Evolutionary conservation across 2,888 invertebrate genomes (phyloP).

Genomic region (Temnothorax rugatulus): DNA sequence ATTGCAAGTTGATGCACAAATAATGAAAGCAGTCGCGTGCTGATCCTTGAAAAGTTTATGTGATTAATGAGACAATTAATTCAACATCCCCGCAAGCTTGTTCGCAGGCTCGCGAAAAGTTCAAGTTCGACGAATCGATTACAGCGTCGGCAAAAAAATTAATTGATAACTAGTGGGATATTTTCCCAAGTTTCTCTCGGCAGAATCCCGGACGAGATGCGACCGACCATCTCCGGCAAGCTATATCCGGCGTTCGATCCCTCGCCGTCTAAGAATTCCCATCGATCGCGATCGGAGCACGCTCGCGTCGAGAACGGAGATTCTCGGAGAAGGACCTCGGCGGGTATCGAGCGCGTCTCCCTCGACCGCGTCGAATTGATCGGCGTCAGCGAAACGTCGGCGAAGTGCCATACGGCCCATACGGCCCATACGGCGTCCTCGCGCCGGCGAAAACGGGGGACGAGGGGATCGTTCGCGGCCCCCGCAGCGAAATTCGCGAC

Average conservation of each 20-base stretch:
- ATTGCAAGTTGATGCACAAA: not conserved
- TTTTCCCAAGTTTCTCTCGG: no score
- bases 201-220: not conserved
- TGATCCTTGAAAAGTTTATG: not conserved
- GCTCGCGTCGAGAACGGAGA: not conserved
- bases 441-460: not conserved
- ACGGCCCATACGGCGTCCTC: not conserved
- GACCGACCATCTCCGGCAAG: not conserved
- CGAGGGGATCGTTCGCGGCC: no score
- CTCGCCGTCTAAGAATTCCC: not conserved
- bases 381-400: not conserved
- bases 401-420: constrained; percentile 1
- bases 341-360: not conserved
- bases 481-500: not conserved
- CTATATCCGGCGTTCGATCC: not conserved
- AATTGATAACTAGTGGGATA: not conserved
- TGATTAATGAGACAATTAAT: not conserved
- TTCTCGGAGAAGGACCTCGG: not conserved
- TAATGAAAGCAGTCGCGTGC: not conserved
- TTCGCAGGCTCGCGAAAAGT: not conserved
- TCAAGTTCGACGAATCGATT: not conserved
- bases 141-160: not conserved
- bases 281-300: not conserved
- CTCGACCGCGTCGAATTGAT: not conserved
- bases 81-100: not conserved